Conservation (phyloP, 2,888 invertebrate genomes). For the Halictus ligatus region DNA sequence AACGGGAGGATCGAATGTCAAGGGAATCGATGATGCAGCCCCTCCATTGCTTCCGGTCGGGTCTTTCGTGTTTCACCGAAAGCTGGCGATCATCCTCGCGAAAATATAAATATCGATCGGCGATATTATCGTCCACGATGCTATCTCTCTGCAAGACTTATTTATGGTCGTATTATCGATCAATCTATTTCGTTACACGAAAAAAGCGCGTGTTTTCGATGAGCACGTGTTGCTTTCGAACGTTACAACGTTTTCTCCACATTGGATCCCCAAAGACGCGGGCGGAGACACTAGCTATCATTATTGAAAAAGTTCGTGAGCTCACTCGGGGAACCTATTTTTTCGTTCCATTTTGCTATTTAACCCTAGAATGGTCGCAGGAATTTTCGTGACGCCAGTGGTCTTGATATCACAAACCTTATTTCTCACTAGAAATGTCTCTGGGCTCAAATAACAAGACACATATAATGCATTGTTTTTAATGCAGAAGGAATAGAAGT, state of each 20-base stretch:
- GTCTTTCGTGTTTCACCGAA: neutral
- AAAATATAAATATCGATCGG: conserved; percentile 28
- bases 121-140: conserved; percentile 11
- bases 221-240: neutral
- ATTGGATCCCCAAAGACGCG: no score
- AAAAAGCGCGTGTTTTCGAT: neutral
- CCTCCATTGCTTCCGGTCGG: neutral
- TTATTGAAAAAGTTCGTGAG: neutral
- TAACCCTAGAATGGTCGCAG: no score
- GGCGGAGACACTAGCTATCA: neutral
- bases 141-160: conserved; percentile 26
- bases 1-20: neutral
- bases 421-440: no score
- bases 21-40: neutral
- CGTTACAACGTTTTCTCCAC: neutral
- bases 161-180: conserved; percentile 24
- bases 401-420: no score
- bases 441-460: no score
- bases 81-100: neutral
- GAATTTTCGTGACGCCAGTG: no score
- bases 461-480: no score
- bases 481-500: no score
- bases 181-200: conserved; percentile 14
- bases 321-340: neutral
- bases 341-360: neutral